Evolutionary conservation across 2,113 vertebrate genomes (phyloP).

Genomic region (Numenius arquata): DNA sequence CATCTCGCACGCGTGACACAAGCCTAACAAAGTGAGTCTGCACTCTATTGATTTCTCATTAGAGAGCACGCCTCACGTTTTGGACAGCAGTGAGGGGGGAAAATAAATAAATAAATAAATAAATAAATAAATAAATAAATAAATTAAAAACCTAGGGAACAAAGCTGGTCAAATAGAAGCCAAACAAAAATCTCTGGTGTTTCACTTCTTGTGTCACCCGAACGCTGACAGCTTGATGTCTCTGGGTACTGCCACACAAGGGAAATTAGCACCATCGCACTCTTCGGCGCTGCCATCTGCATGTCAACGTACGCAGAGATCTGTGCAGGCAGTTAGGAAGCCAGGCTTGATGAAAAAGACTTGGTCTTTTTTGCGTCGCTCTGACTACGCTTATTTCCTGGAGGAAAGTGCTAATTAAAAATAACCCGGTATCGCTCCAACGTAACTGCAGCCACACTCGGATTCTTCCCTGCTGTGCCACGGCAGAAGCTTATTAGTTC

Average conservation of each 20-base stretch:
- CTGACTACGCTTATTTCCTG: neutral
- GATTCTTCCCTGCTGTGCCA: slow-evolving; percentile 47
- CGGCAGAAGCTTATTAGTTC: slow-evolving; percentile 44
- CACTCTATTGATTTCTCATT: neutral
- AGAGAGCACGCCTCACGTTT: neutral
- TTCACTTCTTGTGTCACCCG: neutral
- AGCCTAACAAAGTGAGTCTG: neutral
- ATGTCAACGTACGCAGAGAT: neutral
- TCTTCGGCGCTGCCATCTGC: slow-evolving; percentile 63
- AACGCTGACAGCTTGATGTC: slow-evolving; percentile 56
- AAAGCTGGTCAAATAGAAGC: neutral
- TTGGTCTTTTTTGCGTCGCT: neutral
- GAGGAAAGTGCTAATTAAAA: slow-evolving; percentile 47
- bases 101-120: neutral
- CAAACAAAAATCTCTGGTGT: neutral
- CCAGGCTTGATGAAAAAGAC: neutral
- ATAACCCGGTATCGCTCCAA: neutral
- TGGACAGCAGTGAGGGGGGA: neutral
- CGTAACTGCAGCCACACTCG: neutral
- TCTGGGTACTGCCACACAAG: slow-evolving; percentile 43
- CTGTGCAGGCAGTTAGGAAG: neutral
- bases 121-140: neutral
- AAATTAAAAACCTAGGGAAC: neutral
- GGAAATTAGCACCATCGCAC: slow-evolving; percentile 61
- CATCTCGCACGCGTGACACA: neutral